Base-by-base conservation (phyloP, 1,140 invertebrate genomes). In the Formica selysi region DNA sequence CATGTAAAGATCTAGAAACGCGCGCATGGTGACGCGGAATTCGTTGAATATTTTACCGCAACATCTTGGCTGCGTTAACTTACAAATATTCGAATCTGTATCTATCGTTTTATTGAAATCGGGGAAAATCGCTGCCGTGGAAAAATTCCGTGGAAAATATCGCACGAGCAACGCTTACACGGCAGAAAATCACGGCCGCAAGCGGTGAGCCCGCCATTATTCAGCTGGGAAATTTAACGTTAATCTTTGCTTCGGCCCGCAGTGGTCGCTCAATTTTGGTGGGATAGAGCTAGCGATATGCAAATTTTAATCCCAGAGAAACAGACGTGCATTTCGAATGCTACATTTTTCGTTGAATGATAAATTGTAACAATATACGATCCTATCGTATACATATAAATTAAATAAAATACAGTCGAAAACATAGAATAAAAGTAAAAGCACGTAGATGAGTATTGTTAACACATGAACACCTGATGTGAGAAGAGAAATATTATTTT, bases 71-170 rank as follows among this genome's bases (percentile, higher is more conserved):
- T 78, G 59, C 73, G 59, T 67, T 78, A 76, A 76, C 44, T 78
- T 85, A 85, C 81, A 85, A 85, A 85, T 85, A 85, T 67, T 85
- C 73, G 81, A 85, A 54, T 62, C 44, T 65, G 44, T 78, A 85
- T 76, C 81, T n/a, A 67, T 73, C 59, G 44, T 26, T 57, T 78
- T 85, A 85, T 85, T 78, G 73, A 85, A 78, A 65, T 78, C 61
- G 6, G 6, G 38, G n/a, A 76, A 76, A 85, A 78, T 29, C 36
- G 59, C 70, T 54, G 80, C 41, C 13, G 16, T 36, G 36, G 59
- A 76, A 67, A 76, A 65, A 65, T 41, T 13, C 7, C 54, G 38
- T 7, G n/a, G n/a, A n/a, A 76, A 61, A 76, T 73, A 76, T 78
- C 44, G 41, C 48, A 44, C n/a, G 57, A 26, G 36, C 38, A 73